phyloP scores from a whole-genome alignment of 2,797 vertebrate genomes.

The Molothrus aeneus region DNA sequence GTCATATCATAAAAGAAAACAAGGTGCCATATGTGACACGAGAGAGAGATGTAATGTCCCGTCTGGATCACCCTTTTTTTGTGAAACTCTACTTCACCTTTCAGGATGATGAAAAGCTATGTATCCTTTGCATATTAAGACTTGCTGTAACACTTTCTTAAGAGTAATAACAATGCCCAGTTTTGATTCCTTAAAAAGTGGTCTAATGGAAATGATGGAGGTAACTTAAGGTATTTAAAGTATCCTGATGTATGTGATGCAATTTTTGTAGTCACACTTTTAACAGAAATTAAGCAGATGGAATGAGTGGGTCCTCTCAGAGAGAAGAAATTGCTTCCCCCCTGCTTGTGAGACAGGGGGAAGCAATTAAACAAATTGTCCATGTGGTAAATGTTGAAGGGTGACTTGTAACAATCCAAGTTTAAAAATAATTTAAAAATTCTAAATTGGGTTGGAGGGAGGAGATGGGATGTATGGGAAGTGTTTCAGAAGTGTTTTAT shows the following conservation, averaged over 20 bases:
- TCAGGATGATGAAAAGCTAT: slow-evolving; percentile 99
- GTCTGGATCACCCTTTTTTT: slow-evolving; percentile 96
- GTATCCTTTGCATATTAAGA: slow-evolving; percentile 87
- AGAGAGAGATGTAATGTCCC: slow-evolving; percentile 97
- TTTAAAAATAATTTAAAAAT: neutral
- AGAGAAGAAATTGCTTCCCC: neutral
- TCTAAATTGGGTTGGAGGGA: neutral
- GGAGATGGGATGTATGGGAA: neutral
- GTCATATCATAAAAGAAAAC: slow-evolving; percentile 99
- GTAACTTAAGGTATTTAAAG: neutral
- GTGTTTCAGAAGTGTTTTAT: neutral
- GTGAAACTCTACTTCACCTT: slow-evolving; percentile 99
- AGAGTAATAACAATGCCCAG: neutral
- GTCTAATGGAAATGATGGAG: neutral
- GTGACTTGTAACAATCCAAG: neutral
- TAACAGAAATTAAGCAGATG: neutral
- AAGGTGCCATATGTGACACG: slow-evolving; percentile 97
- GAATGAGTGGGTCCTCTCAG: neutral
- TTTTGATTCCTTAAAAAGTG: neutral
- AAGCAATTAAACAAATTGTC: neutral
- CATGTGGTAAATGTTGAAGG: neutral
- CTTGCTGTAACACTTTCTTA: neutral
- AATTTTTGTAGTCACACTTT: neutral
- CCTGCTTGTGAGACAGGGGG: neutral
- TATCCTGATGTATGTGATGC: neutral